Percentiles rank a stretch among this genome's conserved stretches.
Conservation (phyloP, 2,113 vertebrate genomes). For the Origma solitaria region DNA sequence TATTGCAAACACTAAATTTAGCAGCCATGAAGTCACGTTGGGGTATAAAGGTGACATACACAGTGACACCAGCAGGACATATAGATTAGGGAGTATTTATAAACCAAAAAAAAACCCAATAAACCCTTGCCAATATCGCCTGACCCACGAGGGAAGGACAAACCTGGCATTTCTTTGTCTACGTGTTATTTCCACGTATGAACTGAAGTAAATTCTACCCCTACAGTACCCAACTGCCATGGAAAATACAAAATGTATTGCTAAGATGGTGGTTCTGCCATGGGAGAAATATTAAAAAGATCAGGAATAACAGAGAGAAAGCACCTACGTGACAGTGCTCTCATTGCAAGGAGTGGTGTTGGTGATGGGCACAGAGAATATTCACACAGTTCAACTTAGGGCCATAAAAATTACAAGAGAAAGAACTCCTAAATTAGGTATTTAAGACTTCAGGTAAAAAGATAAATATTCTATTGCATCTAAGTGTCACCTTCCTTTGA, state of each 20-base stretch:
- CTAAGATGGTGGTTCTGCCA: background rate
- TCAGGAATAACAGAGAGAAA: background rate
- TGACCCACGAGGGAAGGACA: background rate
- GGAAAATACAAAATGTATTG: background rate
- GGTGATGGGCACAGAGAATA: background rate
- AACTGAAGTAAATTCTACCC: background rate
- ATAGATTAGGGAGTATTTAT: constrained; percentile 39
- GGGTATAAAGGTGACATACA: constrained; percentile 28
- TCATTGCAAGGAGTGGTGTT: background rate
- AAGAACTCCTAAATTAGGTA: background rate
- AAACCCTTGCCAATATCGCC: background rate
- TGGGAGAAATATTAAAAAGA: background rate
- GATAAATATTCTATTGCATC: background rate
- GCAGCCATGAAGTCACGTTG: background rate
- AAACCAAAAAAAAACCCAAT: background rate
- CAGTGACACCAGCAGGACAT: background rate
- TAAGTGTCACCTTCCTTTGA: background rate
- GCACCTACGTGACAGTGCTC: background rate
- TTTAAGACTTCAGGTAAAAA: background rate
- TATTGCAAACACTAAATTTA: constrained; percentile 8
- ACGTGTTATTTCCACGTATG: background rate
- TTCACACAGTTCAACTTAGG: background rate
- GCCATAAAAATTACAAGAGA: background rate
- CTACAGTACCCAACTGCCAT: background rate
- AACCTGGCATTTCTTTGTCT: background rate